phyloP scores from a whole-genome alignment of 2,113 vertebrate species.

The Echinops telfairi region DNA sequence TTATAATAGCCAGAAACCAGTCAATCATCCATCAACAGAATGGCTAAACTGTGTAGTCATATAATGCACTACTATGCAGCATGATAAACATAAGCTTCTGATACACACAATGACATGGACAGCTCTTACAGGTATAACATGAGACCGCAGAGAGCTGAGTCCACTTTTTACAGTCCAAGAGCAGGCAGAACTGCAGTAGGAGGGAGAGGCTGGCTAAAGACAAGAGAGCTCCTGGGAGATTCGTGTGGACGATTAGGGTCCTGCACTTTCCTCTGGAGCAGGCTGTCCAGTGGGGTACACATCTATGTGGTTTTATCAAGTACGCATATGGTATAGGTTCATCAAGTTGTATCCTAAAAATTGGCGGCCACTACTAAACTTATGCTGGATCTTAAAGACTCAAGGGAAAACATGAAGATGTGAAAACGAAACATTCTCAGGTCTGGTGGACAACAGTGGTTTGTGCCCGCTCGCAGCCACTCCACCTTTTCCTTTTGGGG shows the following conservation, averaged over 20 bases:
- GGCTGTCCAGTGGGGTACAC: not conserved
- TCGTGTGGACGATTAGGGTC: not conserved
- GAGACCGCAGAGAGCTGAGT: constrained; percentile 26
- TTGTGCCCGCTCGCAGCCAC: not conserved
- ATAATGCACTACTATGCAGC: not conserved
- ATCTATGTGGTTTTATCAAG: not conserved
- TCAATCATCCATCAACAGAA: not conserved
- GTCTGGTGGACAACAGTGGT: not conserved
- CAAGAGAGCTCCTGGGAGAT: not conserved
- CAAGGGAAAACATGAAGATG: not conserved
- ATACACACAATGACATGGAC: not conserved
- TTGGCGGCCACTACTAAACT: not conserved
- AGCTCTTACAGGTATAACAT: not conserved
- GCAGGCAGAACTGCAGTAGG: constrained; percentile 5
- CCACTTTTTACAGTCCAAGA: constrained; percentile 43
- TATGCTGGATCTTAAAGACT: not conserved
- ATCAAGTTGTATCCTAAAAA: not conserved
- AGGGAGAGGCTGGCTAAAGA: not conserved
- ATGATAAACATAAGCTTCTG: constrained; percentile 25
- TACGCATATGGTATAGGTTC: not conserved
- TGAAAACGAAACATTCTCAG: not conserved
- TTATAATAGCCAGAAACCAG: constrained; percentile 13
- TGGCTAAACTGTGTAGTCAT: not conserved
- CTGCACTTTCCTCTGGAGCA: not conserved
- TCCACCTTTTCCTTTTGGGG: not conserved